A percentile compares a stretch with the other conserved stretches of the same genome.
These are phyloP conservation scores for Lepidocyrtinus sp. DNA, from an alignment of 2,888 invertebrate species.

Conservation along the genomic window DNA sequence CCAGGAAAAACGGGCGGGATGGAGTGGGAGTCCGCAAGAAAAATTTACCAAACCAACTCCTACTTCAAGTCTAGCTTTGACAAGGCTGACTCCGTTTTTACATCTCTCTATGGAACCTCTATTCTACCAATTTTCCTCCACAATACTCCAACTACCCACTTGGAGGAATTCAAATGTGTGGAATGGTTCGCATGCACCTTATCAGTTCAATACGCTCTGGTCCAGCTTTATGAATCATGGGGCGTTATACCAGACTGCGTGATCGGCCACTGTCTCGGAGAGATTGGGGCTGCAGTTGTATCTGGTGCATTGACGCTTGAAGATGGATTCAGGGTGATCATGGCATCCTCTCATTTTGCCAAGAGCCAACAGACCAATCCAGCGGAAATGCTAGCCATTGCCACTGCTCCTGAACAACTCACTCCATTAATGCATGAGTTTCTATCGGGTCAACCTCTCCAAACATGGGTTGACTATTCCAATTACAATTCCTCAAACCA, in stretches of 20 bases:
- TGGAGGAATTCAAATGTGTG: background rate
- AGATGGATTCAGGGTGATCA: slow-evolving; percentile 6
- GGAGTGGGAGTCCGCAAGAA: background rate
- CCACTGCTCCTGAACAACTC: too few relatives aligned
- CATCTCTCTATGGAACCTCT: background rate
- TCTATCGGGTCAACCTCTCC: too few relatives aligned
- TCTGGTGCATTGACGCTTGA: slow-evolving; percentile 8
- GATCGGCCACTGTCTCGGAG: slow-evolving; percentile 29
- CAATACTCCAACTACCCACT: background rate
- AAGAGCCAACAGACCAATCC: background rate
- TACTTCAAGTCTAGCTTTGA: background rate
- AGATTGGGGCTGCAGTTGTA: slow-evolving; percentile 10
- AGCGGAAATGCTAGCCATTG: background rate
- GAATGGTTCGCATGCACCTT: background rate
- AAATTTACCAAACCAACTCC: background rate
- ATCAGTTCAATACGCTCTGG: slow-evolving; percentile 20
- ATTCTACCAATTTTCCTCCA: background rate
- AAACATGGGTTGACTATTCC: slow-evolving; percentile 24
- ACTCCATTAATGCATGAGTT: too few relatives aligned
- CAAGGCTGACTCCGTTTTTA: background rate
- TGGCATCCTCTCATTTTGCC: background rate
- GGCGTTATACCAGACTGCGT: slow-evolving; percentile 17
- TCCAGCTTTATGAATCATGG: slow-evolving; percentile 16
- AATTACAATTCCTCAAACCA: background rate
- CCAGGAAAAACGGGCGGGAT: background rate